These are phyloP conservation scores for Ammodytes dubius DNA, from an alignment of 2,113 vertebrate species.

Conservation along the genomic window DNA sequence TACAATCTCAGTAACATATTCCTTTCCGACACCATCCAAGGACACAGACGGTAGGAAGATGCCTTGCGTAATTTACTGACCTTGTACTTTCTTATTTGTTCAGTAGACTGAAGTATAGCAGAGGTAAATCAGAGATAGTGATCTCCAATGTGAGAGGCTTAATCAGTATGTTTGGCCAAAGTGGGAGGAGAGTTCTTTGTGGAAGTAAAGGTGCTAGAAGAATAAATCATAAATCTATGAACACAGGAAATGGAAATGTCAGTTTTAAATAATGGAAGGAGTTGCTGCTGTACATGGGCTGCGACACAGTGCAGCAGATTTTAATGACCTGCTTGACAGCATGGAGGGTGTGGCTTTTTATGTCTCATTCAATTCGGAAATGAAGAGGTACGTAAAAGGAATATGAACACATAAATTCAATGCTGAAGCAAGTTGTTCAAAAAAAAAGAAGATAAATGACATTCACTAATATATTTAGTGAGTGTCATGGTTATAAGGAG, in stretches of 20 bases:
- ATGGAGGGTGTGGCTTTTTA: not conserved
- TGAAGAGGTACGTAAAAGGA: not conserved
- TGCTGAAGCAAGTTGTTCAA: not conserved
- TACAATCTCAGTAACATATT: conserved; percentile 25
- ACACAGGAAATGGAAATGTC: not conserved
- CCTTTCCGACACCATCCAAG: conserved; percentile 30
- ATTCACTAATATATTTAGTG: conserved; percentile 1
- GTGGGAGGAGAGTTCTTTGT: not conserved
- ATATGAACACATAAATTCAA: not conserved
- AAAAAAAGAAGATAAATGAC: not conserved
- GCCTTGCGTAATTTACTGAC: conserved; percentile 23
- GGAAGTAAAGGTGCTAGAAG: not conserved
- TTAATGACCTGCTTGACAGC: not conserved
- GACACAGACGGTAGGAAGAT: conserved; percentile 9
- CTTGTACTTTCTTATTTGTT: not conserved
- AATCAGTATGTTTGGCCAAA: conserved; percentile 8
- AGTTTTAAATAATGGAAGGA: not conserved
- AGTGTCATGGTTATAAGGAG: not conserved
- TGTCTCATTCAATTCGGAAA: too few species aligned
- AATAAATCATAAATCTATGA: conserved; percentile 20
- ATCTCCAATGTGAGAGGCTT: not conserved
- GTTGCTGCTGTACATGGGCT: not conserved
- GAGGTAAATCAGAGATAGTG: conserved; percentile 30
- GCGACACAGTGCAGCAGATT: not conserved
- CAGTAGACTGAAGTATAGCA: conserved; percentile 12